These are phyloP conservation scores for Cyanistes caeruleus DNA, from an alignment of 2,113 vertebrate species.

Conservation along the genomic window DNA sequence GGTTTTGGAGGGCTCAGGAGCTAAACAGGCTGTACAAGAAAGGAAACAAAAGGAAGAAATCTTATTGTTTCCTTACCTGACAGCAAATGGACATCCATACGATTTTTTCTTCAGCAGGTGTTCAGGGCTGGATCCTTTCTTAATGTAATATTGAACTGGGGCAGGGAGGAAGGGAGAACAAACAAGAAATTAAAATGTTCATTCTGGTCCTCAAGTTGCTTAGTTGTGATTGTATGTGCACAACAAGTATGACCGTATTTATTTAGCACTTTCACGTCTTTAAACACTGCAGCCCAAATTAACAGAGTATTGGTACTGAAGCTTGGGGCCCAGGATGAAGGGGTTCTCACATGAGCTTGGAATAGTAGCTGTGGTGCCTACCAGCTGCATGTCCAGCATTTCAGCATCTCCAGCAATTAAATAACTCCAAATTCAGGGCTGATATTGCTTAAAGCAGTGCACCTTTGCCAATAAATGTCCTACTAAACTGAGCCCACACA, in stretches of 20 bases:
- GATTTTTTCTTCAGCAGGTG: background rate
- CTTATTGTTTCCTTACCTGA: background rate
- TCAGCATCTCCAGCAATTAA: background rate
- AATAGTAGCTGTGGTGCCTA: background rate
- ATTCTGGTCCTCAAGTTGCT: background rate
- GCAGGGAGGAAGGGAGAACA: background rate
- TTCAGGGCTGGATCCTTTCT: background rate
- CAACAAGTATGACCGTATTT: background rate
- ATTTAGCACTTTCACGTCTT: background rate
- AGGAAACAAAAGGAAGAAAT: background rate
- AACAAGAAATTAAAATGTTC: background rate
- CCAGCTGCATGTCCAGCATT: background rate
- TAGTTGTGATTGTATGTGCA: background rate
- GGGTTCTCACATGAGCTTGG: background rate
- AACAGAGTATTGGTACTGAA: background rate
- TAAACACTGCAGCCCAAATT: background rate
- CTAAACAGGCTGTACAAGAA: background rate
- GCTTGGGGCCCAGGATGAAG: background rate
- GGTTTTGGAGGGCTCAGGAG: background rate
- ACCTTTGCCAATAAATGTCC: background rate
- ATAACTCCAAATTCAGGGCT: background rate
- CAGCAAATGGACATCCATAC: background rate
- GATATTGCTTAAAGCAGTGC: background rate
- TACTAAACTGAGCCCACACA: background rate
- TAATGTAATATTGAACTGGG: background rate